Evolutionary conservation across 2,113 vertebrate species (phyloP).

Genomic region (Apeltes quadracus): DNA sequence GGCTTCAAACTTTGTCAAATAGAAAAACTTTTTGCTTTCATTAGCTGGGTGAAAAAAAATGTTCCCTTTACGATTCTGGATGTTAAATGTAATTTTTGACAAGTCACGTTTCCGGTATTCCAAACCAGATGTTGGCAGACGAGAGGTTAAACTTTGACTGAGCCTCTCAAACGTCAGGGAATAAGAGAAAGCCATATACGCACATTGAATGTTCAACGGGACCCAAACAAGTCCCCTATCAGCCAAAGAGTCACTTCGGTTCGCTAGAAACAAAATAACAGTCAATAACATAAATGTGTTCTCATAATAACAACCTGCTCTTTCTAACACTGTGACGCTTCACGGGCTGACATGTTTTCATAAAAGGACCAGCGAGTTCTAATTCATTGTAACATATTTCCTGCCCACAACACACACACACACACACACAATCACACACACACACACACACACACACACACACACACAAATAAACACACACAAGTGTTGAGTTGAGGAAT

Average conservation of each 20-base stretch:
- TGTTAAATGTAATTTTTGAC: conserved; percentile 19
- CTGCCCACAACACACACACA: conserved; percentile 34
- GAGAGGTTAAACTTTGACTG: conserved; percentile 12
- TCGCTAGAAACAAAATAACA: conserved; percentile 13
- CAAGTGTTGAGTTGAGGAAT: conserved; percentile 87
- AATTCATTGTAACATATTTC: conserved; percentile 61
- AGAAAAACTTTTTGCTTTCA: too few species aligned
- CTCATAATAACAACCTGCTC: conserved; percentile 32
- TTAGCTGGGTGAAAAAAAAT: too few species aligned
- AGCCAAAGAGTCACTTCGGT: not conserved
- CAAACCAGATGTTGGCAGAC: conserved; percentile 34
- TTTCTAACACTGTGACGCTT: conserved; percentile 26
- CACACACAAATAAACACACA: conserved; percentile 79
- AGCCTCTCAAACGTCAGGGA: not conserved
- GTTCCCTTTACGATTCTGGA: conserved; percentile 13
- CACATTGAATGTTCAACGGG: not conserved
- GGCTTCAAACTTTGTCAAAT: not conserved
- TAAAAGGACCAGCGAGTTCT: conserved; percentile 37
- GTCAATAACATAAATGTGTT: conserved; percentile 13
- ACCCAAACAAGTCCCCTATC: not conserved
- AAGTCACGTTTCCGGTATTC: conserved; percentile 1
- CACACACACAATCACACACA: conserved; percentile 73
- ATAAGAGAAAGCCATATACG: conserved; percentile 1
- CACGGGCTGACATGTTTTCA: conserved; percentile 6
- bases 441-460: conserved; percentile 81